Evolutionary conservation across 2,888 invertebrate genomes (phyloP), one percentile per base, ranked within the genome.

Genomic region (Parelbella ahira): DNA sequence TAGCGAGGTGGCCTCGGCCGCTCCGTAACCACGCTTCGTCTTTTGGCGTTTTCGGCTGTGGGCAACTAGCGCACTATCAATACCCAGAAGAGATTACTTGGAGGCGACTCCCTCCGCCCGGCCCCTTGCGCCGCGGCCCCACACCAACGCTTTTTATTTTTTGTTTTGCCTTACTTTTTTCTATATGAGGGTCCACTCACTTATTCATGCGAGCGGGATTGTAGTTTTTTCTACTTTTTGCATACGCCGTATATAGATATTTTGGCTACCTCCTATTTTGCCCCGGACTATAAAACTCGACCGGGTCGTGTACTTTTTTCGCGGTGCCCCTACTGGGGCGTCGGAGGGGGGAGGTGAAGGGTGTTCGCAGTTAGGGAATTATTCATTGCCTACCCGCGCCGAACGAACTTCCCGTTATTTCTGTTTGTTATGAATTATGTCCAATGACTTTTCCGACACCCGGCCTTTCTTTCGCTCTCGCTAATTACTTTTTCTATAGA

Each of bases 361-460:
- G 80, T 73, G 83, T 81, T 79, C 81, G 79, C 83, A 79, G 84
- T 84, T 83, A 82, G 81, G 78, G 81, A 86, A 86, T 86, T 86
- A 87, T 87, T 86, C 86, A 87, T 87, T 84, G 86, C 86, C 84
- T 74, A 79, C 86, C 86, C 82, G 68, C 78, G 74, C 82, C 80
- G 76, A 83, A 83, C 80, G 69, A 77, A 80, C 79, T 79, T 82
- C 78, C 81, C 80, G 81, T 84, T 86, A 87, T 84, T 86, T 84
- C 75, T 84, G 82, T 83, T 84, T 84, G 86, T 83, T 86, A 86
- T 86, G 83, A 86, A 84, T 84, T 84, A 87, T 86, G 76, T 80
- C 80, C 80, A 79, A 83, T 83, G 82, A 84, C 82, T 83, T 82
- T 81, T 76, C 76, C 74, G 73, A 72, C 77, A 76, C 70, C 65